Evolutionary conservation across 2,888 invertebrate genomes (phyloP).

Genomic region (Sylvicola cinctus): DNA sequence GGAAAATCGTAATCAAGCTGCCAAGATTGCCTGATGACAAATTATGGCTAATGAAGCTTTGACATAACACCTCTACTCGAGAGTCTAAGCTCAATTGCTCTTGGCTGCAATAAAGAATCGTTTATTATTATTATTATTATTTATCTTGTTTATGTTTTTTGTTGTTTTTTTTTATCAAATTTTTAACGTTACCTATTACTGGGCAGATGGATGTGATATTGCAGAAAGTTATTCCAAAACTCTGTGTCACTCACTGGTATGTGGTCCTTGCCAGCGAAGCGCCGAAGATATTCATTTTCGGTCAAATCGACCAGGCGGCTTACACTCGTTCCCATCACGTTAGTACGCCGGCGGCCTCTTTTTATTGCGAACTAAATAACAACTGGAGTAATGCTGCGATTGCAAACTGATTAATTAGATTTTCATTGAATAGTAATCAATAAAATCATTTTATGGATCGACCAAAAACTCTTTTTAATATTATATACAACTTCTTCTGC

Average conservation of each 20-base stretch:
- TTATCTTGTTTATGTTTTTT: not conserved
- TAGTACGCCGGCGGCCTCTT: not conserved
- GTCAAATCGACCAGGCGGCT: conserved; percentile 62
- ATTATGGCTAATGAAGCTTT: conserved; percentile 66
- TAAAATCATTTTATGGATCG: no score
- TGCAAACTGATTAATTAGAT: no score
- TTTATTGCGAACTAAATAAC: no score
- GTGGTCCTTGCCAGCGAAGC: conserved; percentile 58
- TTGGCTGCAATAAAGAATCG: conserved; percentile 32
- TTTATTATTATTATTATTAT: conserved; percentile 1
- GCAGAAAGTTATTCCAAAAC: conserved; percentile 85
- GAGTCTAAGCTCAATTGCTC: conserved; percentile 68
- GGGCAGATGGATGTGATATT: conserved; percentile 75
- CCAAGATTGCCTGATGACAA: conserved; percentile 75
- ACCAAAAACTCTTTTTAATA: no score
- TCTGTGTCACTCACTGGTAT: conserved; percentile 74
- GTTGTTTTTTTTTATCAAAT: no score
- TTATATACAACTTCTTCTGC: no score
- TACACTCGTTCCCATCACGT: conserved; percentile 56
- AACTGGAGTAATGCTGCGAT: no score
- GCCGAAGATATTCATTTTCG: conserved; percentile 56
- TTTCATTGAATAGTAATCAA: no score
- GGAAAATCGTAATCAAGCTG: conserved; percentile 67
- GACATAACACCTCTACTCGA: conserved; percentile 48
- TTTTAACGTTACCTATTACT: conserved; percentile 37